phyloP scores from a whole-genome alignment of 1,140 invertebrate species.

The Lysiphlebus fabarum region DNA sequence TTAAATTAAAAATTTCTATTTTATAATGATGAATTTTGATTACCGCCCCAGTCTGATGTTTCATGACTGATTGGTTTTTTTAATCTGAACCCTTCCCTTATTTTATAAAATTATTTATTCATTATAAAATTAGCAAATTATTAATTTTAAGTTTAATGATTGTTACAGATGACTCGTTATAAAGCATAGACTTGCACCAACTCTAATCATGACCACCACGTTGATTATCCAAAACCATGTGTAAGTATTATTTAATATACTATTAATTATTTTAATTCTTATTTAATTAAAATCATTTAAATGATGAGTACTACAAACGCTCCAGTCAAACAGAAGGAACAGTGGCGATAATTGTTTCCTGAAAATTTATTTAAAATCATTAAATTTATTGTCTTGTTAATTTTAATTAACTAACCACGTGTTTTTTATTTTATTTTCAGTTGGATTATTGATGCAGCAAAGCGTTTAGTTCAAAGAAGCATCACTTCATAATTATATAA shows the following conservation, averaged over 20 bases:
- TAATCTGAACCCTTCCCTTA: slow-evolving; percentile 18
- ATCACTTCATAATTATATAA: neutral
- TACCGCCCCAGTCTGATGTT: slow-evolving; percentile 45
- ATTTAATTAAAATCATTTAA: slow-evolving; percentile 6
- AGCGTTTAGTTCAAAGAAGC: neutral
- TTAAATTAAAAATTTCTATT: neutral
- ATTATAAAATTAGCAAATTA: too few relatives aligned
- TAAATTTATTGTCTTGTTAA: neutral
- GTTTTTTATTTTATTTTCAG: too few relatives aligned
- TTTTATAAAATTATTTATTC: too few relatives aligned
- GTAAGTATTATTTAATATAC: too few relatives aligned
- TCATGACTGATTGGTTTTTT: slow-evolving; percentile 37
- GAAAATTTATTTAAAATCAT: slow-evolving; percentile 16
- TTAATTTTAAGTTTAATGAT: too few relatives aligned
- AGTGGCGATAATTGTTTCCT: slow-evolving; percentile 34
- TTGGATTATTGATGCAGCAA: neutral
- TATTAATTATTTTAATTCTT: too few relatives aligned
- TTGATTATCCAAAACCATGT: too few relatives aligned
- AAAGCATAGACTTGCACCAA: too few relatives aligned
- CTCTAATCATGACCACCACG: too few relatives aligned
- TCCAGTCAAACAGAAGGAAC: slow-evolving; percentile 39
- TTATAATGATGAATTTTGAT: slow-evolving; percentile 28
- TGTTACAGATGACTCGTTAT: too few relatives aligned
- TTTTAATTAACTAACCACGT: neutral
- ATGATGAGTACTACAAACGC: slow-evolving; percentile 34